Percentiles rank a stretch among this genome's conserved stretches.
Evolutionary conservation across 2,888 invertebrate genomes (phyloP).

Genomic region (Leptinotarsa haldemani): DNA sequence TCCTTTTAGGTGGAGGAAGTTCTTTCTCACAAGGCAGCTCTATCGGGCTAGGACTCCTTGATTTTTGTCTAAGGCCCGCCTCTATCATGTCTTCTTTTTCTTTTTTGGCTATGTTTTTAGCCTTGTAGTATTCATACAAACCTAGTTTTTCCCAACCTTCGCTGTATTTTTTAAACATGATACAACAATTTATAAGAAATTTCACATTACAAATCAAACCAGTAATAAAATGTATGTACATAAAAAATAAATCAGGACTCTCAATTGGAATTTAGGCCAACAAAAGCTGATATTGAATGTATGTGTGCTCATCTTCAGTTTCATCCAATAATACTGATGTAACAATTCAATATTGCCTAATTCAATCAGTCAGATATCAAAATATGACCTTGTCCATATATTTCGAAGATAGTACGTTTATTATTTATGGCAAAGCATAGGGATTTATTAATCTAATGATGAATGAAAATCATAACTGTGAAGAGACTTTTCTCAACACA

Average conservation of each 20-base stretch:
- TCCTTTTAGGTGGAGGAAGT: conserved; percentile 78
- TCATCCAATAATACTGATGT: background rate
- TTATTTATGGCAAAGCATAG: too few relatives aligned
- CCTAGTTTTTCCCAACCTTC: conserved; percentile 99
- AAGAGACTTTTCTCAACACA: too few relatives aligned
- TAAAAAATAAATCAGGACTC: conserved; percentile 14
- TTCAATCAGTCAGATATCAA: background rate
- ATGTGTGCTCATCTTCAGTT: background rate
- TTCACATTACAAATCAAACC: conserved; percentile 24
- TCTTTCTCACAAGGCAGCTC: conserved; percentile 77
- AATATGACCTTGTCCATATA: too few relatives aligned
- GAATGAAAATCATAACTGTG: too few relatives aligned
- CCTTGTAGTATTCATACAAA: conserved; percentile 97
- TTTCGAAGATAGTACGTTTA: too few relatives aligned
- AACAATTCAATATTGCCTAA: background rate
- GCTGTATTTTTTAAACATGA: conserved; percentile 64
- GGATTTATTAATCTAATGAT: too few relatives aligned
- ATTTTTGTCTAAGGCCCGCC: conserved; percentile 77
- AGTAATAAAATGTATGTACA: conserved; percentile 23
- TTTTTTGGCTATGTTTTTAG: conserved; percentile 91
- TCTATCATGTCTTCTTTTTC: conserved; percentile 87
- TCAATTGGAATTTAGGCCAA: background rate
- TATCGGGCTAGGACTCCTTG: conserved; percentile 84
- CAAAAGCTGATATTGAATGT: background rate
- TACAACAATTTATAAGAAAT: conserved; percentile 42